phyloP scores from a whole-genome alignment of 2,888 invertebrate genomes.

The Eupithecia inturbata region DNA sequence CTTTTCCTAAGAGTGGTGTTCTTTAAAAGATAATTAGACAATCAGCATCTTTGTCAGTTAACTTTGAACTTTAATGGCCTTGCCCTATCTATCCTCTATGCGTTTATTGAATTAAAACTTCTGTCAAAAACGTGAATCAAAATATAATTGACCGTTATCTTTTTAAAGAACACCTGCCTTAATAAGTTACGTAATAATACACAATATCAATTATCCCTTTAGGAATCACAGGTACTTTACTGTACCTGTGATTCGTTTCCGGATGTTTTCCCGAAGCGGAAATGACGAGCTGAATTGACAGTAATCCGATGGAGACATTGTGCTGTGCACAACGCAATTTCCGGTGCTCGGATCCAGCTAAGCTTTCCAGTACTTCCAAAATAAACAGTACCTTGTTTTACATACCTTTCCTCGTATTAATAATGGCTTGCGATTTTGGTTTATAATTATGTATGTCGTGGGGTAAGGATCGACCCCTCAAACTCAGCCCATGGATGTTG shows the following conservation, averaged over 20 bases:
- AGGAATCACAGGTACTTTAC: conserved; percentile 35
- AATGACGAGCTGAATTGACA: conserved; percentile 76
- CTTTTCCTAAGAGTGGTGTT: too few relatives aligned
- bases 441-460: background rate
- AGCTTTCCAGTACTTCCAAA: conserved; percentile 35
- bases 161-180: too few relatives aligned
- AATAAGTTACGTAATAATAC: background rate
- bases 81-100: too few relatives aligned
- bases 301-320: conserved; percentile 74
- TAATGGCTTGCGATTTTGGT: background rate
- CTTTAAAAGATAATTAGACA: too few relatives aligned
- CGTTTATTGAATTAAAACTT: too few relatives aligned
- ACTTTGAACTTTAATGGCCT: too few relatives aligned
- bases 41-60: too few relatives aligned
- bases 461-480: too few relatives aligned
- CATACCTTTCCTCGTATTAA: background rate
- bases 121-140: too few relatives aligned
- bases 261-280: conserved; percentile 74
- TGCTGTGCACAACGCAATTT: conserved; percentile 73
- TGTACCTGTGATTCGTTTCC: conserved; percentile 56
- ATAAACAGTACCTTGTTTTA: background rate
- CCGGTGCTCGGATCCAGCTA: conserved; percentile 61
- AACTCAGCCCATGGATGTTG: too few relatives aligned
- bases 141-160: too few relatives aligned
- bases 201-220: background rate